phyloP scores from a whole-genome alignment of 1,140 invertebrate genomes.

The Apis laboriosa region DNA sequence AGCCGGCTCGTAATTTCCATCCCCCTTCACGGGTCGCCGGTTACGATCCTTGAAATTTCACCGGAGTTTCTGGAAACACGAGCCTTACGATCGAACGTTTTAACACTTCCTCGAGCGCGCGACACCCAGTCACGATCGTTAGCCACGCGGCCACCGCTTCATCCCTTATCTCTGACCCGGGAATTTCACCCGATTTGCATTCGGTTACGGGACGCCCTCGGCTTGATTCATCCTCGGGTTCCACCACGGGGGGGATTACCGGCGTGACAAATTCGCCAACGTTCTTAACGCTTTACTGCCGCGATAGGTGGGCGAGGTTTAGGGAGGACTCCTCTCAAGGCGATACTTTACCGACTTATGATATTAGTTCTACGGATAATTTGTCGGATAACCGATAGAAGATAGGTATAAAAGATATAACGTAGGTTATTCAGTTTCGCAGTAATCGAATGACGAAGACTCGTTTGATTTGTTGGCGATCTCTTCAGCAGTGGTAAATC shows the following conservation, averaged over 20 bases:
- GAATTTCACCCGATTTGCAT: slow-evolving; percentile 57
- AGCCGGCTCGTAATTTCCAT: slow-evolving; percentile 45
- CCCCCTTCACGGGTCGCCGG: slow-evolving; percentile 29
- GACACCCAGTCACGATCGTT: slow-evolving; percentile 44
- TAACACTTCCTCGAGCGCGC: slow-evolving; percentile 44
- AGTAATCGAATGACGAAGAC: no score
- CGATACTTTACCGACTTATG: no score
- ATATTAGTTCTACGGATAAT: no score
- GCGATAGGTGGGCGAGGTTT: neutral
- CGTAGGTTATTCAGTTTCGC: no score
- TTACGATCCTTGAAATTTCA: slow-evolving; percentile 55
- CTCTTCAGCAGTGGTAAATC: no score
- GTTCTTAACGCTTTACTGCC: neutral
- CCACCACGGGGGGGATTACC: neutral
- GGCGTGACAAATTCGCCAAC: slow-evolving; percentile 4
- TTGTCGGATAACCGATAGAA: no score
- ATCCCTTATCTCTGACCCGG: slow-evolving; percentile 24
- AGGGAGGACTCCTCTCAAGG: no score
- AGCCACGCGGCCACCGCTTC: slow-evolving; percentile 20
- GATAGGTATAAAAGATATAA: no score
- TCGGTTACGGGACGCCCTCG: neutral
- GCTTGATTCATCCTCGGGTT: slow-evolving; percentile 51
- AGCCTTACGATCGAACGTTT: slow-evolving; percentile 43
- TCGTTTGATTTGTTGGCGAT: no score
- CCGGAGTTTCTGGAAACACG: slow-evolving; percentile 35